phyloP scores from a whole-genome alignment of 2,113 vertebrate species.

The Dicaeum eximium region DNA sequence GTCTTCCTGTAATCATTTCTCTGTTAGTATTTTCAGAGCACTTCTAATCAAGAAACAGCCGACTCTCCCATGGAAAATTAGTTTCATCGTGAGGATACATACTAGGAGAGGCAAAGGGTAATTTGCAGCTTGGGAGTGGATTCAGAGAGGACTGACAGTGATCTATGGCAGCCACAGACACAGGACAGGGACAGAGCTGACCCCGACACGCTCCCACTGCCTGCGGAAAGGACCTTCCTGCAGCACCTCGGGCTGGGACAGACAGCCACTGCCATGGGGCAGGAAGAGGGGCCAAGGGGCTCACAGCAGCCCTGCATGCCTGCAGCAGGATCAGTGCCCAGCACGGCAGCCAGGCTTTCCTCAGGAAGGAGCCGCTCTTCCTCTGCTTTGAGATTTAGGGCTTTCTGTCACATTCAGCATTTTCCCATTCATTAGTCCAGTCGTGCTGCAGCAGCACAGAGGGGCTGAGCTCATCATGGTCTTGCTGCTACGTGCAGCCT shows the following conservation, averaged over 20 bases:
- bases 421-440: background rate
- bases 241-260: background rate
- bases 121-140: background rate
- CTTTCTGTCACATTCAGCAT: background rate
- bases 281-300: background rate
- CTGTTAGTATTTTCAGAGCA: conserved; percentile 44
- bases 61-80: conserved; percentile 49
- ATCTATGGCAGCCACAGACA: background rate
- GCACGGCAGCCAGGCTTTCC: background rate
- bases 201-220: background rate
- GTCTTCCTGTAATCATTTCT: conserved; percentile 55
- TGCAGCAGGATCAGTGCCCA: background rate
- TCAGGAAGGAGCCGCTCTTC: conserved; percentile 14
- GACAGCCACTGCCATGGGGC: rapidly evolving
- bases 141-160: background rate
- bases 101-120: background rate
- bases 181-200: background rate
- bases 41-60: conserved; percentile 62
- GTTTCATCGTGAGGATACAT: background rate
- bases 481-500: background rate
- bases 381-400: background rate
- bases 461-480: rapidly evolving
- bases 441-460: background rate
- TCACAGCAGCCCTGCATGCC: background rate
- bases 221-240: background rate